Conservation (phyloP, 2,113 vertebrate genomes). For the Acanthochromis polyacanthus region DNA sequence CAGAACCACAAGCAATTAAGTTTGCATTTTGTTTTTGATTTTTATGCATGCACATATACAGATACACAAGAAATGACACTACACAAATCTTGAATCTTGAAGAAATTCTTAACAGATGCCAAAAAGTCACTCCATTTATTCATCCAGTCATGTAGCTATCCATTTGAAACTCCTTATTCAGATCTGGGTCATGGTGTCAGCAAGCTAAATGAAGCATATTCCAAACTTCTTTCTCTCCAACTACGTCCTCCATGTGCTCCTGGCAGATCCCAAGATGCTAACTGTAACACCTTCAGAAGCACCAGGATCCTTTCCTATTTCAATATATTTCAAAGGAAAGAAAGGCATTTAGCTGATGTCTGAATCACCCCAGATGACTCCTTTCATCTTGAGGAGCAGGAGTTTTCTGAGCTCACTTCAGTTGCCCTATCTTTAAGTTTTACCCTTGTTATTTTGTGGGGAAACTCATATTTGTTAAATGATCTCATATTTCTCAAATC, state of each 20-base stretch:
- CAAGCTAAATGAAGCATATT: neutral
- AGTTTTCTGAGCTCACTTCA: too few species aligned
- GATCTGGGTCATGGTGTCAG: neutral
- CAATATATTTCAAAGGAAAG: neutral
- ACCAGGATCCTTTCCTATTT: neutral
- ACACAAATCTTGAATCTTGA: too few species aligned
- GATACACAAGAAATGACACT: too few species aligned
- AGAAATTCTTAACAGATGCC: too few species aligned
- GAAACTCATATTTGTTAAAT: too few species aligned
- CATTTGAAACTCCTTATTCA: neutral
- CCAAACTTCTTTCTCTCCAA: neutral
- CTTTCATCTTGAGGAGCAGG: neutral
- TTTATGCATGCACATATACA: too few species aligned
- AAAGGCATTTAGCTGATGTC: too few species aligned
- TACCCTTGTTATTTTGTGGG: too few species aligned
- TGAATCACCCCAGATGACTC: neutral
- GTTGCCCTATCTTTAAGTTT: too few species aligned
- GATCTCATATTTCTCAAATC: too few species aligned
- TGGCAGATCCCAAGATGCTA: neutral
- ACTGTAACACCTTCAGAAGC: neutral
- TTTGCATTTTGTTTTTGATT: too few species aligned
- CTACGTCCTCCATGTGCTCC: neutral
- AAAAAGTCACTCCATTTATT: neutral
- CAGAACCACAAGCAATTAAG: too few species aligned
- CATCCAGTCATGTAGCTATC: neutral